A percentile compares a stretch with the other conserved stretches of the same genome.
Conservation (phyloP, 1,140 invertebrate species). For the Pomacea maculata region DNA sequence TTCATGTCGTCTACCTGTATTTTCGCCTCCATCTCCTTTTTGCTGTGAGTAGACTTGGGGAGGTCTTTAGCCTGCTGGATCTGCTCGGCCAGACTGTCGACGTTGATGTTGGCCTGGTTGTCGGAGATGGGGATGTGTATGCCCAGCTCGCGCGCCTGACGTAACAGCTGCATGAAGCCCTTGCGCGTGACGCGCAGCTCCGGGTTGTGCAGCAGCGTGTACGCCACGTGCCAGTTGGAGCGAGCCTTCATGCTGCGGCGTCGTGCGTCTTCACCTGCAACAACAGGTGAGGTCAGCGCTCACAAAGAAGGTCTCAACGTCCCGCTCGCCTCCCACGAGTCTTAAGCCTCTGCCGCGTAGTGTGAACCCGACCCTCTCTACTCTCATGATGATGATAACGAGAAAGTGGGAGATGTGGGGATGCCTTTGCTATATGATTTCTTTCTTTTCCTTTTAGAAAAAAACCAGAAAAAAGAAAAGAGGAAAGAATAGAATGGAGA, state of each 20-base stretch:
- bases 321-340: not conserved
- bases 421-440: too few relatives aligned
- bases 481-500: too few relatives aligned
- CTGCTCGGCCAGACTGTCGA: not conserved
- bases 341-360: not conserved
- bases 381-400: too few relatives aligned
- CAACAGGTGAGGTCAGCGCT: too few relatives aligned
- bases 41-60: not conserved
- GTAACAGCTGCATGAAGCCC: slow-evolving; percentile 30
- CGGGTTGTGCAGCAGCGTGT: slow-evolving; percentile 36
- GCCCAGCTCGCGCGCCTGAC: slow-evolving; percentile 21
- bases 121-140: slow-evolving; percentile 27
- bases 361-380: not conserved
- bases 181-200: slow-evolving; percentile 27
- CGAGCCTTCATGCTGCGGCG: slow-evolving; percentile 13
- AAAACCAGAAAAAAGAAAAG: too few relatives aligned
- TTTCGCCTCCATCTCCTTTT: not conserved
- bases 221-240: slow-evolving; percentile 31
- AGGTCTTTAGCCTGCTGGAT: not conserved
- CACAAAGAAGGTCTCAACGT: not conserved
- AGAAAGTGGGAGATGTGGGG: too few relatives aligned
- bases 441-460: too few relatives aligned
- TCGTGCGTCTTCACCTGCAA: not conserved
- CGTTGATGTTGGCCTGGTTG: slow-evolving; percentile 3
- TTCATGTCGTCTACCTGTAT: not conserved